Evolutionary conservation across 1,140 invertebrate genomes (phyloP), one percentile per base, ranked within the genome.

Genomic region (Halesus radiatus): DNA sequence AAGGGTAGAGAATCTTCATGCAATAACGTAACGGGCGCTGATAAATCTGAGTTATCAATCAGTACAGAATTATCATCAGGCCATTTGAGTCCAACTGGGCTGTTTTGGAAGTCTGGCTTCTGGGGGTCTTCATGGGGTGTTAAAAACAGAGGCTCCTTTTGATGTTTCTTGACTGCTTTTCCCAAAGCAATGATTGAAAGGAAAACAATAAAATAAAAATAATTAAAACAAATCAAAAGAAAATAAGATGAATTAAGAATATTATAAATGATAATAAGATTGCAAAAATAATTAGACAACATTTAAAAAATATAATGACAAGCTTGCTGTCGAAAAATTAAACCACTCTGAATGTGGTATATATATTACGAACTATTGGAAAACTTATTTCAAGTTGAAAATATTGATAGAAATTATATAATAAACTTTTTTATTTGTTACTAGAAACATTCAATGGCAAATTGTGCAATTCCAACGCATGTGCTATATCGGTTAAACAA

Each of bases 201-300:
- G 50, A 77, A 80, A 78, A 81, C 54, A 79, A 76, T 79, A 81
- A 81, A 81, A 81, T 74, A 79, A 81, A 81, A 73, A 23, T 20
- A 62, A 78, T 70, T 58, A 78, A 77, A 37, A 76, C 20, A 81
- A 78, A 73, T 45, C 32, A 68, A 80, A 66, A 68, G 58, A 76
- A 72, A 56, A 58, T n/a, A 32, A 32, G 50, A 18, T 60, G 18
- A 60, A 60, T 22, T 8, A 18, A 60, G 56, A 22, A 60, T 22
- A 58, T 18, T 56, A 56, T 74, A 29, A 52, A 75, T 23, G 0
- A 66, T n/a, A 66, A 29, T 75, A 22, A 15, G 62, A 29, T 66
- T 10, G 15, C 16, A 18, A 60, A 0, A 60, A 60, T 22, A 60
- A 60, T 60, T 60, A 45, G 37, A 45, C 8, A 45, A 13, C 37